A percentile compares a stretch with the other conserved stretches of the same genome.
These are phyloP conservation scores for Syngnathus acus DNA, from an alignment of 2,797 vertebrate species.

Conservation along the genomic window DNA sequence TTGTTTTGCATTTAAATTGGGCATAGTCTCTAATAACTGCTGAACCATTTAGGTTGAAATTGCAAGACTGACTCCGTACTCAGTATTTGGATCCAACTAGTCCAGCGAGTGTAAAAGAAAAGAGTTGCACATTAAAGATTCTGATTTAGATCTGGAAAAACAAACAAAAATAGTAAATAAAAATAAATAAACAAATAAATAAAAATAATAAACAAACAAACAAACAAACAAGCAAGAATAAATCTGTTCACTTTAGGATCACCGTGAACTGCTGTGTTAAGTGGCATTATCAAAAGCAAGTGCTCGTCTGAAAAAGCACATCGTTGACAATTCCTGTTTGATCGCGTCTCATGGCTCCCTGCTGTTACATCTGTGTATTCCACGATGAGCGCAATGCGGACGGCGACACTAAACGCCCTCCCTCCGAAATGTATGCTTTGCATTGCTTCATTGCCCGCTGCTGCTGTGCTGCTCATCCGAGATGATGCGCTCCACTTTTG, in stretches of 20 bases:
- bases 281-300: constrained; percentile 46
- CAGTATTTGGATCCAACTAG: no score
- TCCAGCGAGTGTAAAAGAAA: neutral
- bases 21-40: neutral
- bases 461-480: constrained; percentile 62
- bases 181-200: no score
- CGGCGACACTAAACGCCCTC: constrained; percentile 60
- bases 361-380: constrained; percentile 47
- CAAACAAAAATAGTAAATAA: no score
- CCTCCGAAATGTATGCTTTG: constrained; percentile 64
- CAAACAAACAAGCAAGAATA: no score
- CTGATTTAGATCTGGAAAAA: no score
- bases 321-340: constrained; percentile 49
- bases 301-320: constrained; percentile 27
- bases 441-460: constrained; percentile 62
- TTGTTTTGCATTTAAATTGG: neutral
- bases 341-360: constrained; percentile 48
- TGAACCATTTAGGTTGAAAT: neutral
- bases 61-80: no score
- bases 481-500: constrained; percentile 59
- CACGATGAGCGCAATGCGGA: constrained; percentile 61
- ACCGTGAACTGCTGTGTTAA: constrained; percentile 29
- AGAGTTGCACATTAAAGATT: neutral
- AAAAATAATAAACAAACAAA: no score
- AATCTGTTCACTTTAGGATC: no score